Base-by-base conservation (phyloP, 1,140 invertebrate species). In the Drosophila grimshawi region DNA sequence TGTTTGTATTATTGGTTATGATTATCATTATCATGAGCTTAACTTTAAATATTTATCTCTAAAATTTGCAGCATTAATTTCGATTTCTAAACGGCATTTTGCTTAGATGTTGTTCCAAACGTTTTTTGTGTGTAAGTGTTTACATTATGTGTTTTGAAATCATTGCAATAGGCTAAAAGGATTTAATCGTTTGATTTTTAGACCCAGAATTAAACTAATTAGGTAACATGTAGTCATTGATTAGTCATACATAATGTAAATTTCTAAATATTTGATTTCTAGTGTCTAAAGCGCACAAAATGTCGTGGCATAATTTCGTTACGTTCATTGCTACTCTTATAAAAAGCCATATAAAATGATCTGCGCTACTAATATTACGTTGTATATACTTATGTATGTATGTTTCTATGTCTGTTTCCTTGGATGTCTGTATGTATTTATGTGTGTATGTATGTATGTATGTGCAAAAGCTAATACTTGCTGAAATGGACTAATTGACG, bases 141-240 rank as follows among this genome's bases (percentile, higher is more conserved):
- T 43, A 37, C 51, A 19, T 39, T 37, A 27, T 6, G 32, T 37
- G 33, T 32, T 46, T 61, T 62, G 49, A 67, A 79, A 63, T 68
- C 57, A 76, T 76, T 76, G 62, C 48, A 75, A 70, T 65, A 67
- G 49, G 30, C 52, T 79, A 71, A 67, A 59, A 27, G 10, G 51
- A 61, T 37, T 55, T 4, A 35, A 29, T 32, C 33, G 60, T 64
- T 29, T 53, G 7, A 27, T 10, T 60, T 73, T 53, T 51, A 55
- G 43, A 71, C n/a, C 32, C 67, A 59, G 51, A 70, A 61, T 64
- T 80, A 86, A 86, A 78, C 73, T 80, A 85, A 62, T 85, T 85
- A 86, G 81, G 81, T 86, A 86, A 86, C 81, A 78, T 67, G 81
- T 86, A 86, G 81, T 85, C 80, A 77, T 83, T 71, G 66, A 78